Conservation (phyloP, 1,140 invertebrate species). For the Carposina sasakii region DNA sequence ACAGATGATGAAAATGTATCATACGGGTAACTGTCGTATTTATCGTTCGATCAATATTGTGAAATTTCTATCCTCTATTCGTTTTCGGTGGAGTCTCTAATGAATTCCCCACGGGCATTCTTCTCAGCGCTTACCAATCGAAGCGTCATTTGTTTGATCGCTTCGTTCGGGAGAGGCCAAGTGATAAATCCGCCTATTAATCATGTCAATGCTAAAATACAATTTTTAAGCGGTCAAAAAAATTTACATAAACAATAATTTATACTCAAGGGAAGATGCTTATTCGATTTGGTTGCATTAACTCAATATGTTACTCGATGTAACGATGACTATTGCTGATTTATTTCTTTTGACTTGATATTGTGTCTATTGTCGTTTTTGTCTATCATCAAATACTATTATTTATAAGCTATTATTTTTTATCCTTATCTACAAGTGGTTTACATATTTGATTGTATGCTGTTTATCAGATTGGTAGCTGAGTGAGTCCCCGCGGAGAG, state of each 20-base stretch:
- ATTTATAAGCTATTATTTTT: neutral
- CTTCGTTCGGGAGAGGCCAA: conserved; percentile 59
- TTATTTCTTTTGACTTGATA: conserved; percentile 24
- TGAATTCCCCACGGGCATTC: conserved; percentile 58
- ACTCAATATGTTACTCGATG: no score
- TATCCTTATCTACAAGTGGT: conserved; percentile 12
- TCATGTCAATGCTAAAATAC: conserved; percentile 66
- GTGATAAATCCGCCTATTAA: conserved; percentile 69
- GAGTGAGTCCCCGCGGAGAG: conserved; percentile 40
- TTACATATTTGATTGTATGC: conserved; percentile 39
- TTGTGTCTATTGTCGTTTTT: conserved; percentile 11
- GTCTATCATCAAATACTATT: conserved; percentile 6
- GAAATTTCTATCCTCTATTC: conserved; percentile 47
- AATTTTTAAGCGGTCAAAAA: conserved; percentile 63
- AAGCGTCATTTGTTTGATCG: conserved; percentile 63
- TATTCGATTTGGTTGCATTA: no score
- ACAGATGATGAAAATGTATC: no score
- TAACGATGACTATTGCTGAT: no score
- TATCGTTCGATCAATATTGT: conserved; percentile 39
- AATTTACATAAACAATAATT: conserved; percentile 71
- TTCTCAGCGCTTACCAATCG: conserved; percentile 56
- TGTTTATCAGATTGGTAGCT: conserved; percentile 26
- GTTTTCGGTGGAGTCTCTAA: conserved; percentile 40
- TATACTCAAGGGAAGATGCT: conserved; percentile 49
- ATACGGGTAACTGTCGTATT: conserved; percentile 36